Conservation (phyloP, 37 sponge, comb jelly and placozoan species). For the Petrosia ficiformis region DNA sequence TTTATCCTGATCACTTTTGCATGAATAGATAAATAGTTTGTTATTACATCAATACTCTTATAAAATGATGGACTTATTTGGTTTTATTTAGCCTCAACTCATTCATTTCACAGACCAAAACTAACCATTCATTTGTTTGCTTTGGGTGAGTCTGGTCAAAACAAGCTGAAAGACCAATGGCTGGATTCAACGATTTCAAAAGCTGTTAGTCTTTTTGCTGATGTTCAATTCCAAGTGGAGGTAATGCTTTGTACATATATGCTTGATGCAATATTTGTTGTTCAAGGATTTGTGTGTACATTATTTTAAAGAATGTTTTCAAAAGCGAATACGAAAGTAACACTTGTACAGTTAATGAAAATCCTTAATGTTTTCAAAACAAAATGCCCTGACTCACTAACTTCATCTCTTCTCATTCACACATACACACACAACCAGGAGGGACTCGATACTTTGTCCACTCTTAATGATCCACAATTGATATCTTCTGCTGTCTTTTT, state of each 20-base stretch:
- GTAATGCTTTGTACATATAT: no score
- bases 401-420: no score
- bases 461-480: neutral
- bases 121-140: constrained; percentile 53
- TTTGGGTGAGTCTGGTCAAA: constrained; percentile 50
- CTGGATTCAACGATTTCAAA: constrained; percentile 25
- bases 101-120: constrained; percentile 9
- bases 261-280: no score
- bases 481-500: neutral
- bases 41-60: no score
- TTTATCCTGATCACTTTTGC: no score
- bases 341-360: no score
- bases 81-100: neutral
- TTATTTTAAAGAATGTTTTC: no score
- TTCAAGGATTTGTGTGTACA: no score
- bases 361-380: no score
- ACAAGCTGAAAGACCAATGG: constrained; percentile 47
- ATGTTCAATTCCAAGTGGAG: constrained; percentile 37
- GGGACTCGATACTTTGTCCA: neutral
- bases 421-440: neutral
- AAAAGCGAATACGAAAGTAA: no score
- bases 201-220: constrained; percentile 42
- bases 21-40: neutral
- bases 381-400: no score
- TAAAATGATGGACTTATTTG: neutral